Evolutionary conservation across 2,888 invertebrate species (phyloP).

Genomic region (Meloe dianella): DNA sequence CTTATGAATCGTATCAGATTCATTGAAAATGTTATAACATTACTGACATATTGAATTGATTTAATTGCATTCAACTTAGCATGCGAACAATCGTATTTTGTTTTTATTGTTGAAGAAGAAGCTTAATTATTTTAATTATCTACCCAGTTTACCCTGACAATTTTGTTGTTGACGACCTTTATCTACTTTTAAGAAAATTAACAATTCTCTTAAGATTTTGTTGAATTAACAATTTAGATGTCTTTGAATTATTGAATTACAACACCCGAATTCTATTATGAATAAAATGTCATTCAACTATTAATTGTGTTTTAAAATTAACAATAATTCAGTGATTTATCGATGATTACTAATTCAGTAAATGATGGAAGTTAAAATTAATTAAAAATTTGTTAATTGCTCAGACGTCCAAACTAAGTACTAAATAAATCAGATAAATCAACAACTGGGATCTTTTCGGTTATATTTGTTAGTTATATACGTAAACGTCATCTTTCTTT

Average conservation of each 20-base stretch:
- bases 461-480: not conserved
- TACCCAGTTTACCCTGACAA: not conserved
- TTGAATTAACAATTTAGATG: not conserved
- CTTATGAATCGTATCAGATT: not conserved
- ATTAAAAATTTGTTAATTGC: not conserved
- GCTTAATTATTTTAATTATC: constrained; percentile 2
- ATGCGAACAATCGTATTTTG: not conserved
- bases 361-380: not conserved
- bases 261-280: not conserved
- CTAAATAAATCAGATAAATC: not conserved
- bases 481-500: not conserved
- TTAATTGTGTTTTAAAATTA: not conserved
- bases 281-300: not conserved
- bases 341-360: not conserved
- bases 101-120: not conserved
- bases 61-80: not conserved
- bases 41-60: not conserved
- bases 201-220: not conserved
- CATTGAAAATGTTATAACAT: not conserved
- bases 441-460: not conserved
- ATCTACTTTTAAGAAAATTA: not conserved
- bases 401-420: not conserved
- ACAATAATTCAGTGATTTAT: not conserved
- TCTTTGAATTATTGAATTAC: not conserved
- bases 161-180: not conserved